Evolutionary conservation across 35 echinoderm and acorn worm species (phyloP).

Genomic region (Lytechinus variegatus): DNA sequence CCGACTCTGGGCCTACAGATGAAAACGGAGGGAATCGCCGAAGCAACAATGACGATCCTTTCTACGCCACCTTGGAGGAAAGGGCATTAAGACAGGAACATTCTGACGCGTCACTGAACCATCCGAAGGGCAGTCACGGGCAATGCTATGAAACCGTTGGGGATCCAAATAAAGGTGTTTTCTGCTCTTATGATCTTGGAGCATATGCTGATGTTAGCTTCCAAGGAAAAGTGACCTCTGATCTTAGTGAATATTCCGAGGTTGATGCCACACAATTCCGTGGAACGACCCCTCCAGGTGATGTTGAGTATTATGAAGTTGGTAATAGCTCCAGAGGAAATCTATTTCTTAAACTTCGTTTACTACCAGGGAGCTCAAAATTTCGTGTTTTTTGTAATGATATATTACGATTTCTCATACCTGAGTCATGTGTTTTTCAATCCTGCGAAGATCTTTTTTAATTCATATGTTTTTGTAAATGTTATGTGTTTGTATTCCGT

Average conservation of each 20-base stretch:
- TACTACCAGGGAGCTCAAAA: too few relatives aligned
- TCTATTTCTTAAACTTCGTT: too few relatives aligned
- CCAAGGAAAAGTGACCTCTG: neutral
- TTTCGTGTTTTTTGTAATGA: too few relatives aligned
- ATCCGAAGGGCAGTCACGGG: neutral
- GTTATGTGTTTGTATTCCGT: too few relatives aligned
- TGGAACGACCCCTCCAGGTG: neutral
- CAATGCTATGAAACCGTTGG: neutral
- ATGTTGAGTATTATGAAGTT: too few relatives aligned
- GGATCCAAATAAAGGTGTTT: neutral
- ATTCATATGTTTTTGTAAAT: too few relatives aligned
- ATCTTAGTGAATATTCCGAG: neutral
- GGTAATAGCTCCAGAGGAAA: neutral
- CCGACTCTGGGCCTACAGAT: neutral
- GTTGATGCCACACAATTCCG: neutral
- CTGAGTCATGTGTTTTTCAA: too few relatives aligned
- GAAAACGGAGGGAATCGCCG: neutral
- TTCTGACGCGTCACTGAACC: neutral
- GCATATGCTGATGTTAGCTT: neutral
- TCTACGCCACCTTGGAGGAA: neutral
- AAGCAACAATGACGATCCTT: neutral
- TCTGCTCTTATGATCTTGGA: neutral
- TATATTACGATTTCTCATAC: too few relatives aligned
- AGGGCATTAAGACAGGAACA: neutral
- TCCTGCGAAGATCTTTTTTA: too few relatives aligned